Evolutionary conservation across 2,797 vertebrate species (phyloP).

Genomic region (Diglossa cyanea): DNA sequence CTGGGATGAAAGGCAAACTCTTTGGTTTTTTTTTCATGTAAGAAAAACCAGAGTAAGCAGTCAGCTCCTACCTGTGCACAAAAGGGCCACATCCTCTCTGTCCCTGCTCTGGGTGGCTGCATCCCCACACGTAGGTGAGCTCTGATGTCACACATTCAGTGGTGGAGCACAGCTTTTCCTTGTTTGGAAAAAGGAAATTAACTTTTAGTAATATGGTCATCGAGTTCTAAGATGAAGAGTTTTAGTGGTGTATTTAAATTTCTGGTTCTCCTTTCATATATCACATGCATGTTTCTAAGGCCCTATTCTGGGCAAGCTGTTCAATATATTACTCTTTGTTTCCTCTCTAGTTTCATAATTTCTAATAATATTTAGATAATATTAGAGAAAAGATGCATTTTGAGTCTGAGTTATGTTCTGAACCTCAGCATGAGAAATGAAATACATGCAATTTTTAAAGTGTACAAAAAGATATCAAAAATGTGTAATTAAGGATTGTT

Average conservation of each 20-base stretch:
- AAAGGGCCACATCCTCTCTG: not conserved
- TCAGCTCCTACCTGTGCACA: not conserved
- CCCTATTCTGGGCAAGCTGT: not conserved
- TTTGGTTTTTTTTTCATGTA: not conserved
- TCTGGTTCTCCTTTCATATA: not conserved
- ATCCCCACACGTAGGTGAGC: rapidly evolving
- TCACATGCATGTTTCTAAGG: not conserved
- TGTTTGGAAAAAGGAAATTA: not conserved
- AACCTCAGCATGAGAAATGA: not conserved
- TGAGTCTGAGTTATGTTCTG: not conserved
- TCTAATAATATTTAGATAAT: not conserved
- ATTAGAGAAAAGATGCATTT: not conserved
- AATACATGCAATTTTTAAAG: not conserved
- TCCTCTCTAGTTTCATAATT: not conserved
- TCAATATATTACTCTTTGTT: not conserved
- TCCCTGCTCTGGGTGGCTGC: not conserved
- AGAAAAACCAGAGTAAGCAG: not conserved
- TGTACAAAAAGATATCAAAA: not conserved
- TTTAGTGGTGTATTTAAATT: not conserved
- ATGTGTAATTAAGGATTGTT: not conserved
- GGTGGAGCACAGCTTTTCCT: not conserved
- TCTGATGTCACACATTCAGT: not conserved
- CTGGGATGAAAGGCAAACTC: not conserved
- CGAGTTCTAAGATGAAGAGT: not conserved
- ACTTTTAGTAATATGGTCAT: not conserved